Base-by-base conservation (phyloP, 2,888 invertebrate species). In the Alloscopus bannaensis region DNA sequence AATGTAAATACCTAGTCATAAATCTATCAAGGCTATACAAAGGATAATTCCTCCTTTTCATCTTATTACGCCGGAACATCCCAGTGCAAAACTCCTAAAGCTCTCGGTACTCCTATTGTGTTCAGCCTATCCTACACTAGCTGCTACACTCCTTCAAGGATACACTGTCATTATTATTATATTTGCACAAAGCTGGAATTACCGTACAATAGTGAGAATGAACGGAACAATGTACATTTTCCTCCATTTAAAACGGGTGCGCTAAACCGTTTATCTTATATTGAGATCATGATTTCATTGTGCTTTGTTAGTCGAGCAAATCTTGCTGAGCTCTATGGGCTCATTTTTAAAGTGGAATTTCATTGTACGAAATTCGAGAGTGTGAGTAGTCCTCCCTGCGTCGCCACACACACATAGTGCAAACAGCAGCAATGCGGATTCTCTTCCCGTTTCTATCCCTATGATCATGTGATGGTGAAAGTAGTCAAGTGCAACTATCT, bases 341-440 rank as follows among this genome's bases (percentile, higher is more conserved):
- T 42, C 42, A 42, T 42, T 18, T 18, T n/a, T 42, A 42, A 55
- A 55, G 28, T 24, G 28, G 26, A 26, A 55, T 55, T 18, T 55
- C 55, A 55, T 55, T 55, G 55, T 28, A 24, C 28, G 28, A 55
- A 28, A 55, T 11, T 28, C 11, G 16, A 50, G n/a, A n/a, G n/a
- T n/a, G n/a, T 11, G 8, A 52, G 22, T 26, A 55, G 13, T 28
- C 11, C 28, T 16, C 55, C 26, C 28, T 47, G 47, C 47, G n/a
- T 47, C 6, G n/a, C n/a, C n/a, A n/a, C 36, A 36, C 13, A 13
- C 18, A 18, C 18, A 4, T 26, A 36, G 50, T 50, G 47, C 26
- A 68, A 68, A 68, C 52, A 68, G 42, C 69, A 69, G 69, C 69
- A 69, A 50, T 69, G 69, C 69, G 69, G 69, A 69, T 68, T 68